phyloP scores from a whole-genome alignment of 2,113 vertebrate genomes.

The Daboia siamensis region DNA sequence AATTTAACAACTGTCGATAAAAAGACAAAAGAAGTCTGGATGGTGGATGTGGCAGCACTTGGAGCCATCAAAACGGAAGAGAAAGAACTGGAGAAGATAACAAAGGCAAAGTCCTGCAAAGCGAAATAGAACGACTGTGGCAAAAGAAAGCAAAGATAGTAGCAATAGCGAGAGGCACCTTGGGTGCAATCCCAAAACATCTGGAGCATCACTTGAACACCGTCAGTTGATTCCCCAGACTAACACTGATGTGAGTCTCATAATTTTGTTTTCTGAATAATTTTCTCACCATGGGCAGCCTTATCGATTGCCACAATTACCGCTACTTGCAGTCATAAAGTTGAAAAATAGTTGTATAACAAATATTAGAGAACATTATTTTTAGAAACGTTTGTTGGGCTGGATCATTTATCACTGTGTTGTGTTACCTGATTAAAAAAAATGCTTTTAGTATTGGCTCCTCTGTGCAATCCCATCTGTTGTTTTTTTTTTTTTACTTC shows the following conservation, averaged over 20 bases:
- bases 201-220: too few species aligned
- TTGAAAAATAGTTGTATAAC: background rate
- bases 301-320: background rate
- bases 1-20: too few species aligned
- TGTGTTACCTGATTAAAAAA: background rate
- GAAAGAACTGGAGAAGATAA: too few species aligned
- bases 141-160: too few species aligned
- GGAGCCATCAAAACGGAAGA: too few species aligned
- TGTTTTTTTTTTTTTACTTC: background rate
- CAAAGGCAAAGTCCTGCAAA: too few species aligned
- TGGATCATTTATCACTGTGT: slow-evolving; percentile 1
- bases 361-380: background rate
- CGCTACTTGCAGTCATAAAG: background rate
- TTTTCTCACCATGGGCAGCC: background rate
- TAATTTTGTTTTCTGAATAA: background rate
- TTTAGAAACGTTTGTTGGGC: background rate
- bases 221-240: too few species aligned
- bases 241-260: background rate
- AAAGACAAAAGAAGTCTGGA: too few species aligned
- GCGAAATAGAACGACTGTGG: too few species aligned
- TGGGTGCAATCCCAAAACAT: too few species aligned
- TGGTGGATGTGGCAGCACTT: too few species aligned
- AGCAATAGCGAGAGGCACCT: too few species aligned
- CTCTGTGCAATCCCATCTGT: background rate
- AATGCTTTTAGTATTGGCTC: background rate